Conservation (phyloP, 1,140 invertebrate species). For the Nephotettix cincticeps region DNA sequence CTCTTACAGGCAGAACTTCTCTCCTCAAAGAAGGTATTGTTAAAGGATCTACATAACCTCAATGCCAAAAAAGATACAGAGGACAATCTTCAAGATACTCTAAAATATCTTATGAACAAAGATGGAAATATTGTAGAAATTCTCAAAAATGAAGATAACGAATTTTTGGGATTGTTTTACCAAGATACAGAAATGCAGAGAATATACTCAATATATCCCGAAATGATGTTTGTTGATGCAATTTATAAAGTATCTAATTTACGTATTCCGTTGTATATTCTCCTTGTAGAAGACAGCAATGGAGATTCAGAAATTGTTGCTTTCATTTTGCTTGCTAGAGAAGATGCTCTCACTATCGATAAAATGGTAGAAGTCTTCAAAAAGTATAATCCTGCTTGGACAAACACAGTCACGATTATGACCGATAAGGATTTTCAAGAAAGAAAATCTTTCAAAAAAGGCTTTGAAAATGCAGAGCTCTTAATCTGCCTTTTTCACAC, state of each 20-base stretch:
- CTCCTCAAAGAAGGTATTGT: not conserved
- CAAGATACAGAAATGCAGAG: not conserved
- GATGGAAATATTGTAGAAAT: conserved; percentile 10
- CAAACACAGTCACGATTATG: not conserved
- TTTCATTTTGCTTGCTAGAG: not conserved
- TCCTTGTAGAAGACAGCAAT: conserved; percentile 6
- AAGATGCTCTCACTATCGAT: conserved; percentile 2
- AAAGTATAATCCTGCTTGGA: not conserved
- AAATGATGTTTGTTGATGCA: not conserved
- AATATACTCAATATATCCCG: not conserved
- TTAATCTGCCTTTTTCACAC: not conserved
- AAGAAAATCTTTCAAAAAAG: conserved; percentile 10
- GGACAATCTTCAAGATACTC: not conserved
- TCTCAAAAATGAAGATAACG: not conserved
- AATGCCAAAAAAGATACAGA: not conserved
- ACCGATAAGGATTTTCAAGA: conserved; percentile 17
- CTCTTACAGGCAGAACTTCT: not conserved
- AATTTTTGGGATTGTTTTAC: conserved; percentile 13
- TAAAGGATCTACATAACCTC: conserved; percentile 1
- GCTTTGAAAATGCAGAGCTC: not conserved
- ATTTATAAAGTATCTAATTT: not conserved
- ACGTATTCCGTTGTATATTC: not conserved
- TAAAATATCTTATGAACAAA: conserved; percentile 3
- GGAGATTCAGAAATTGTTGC: not conserved
- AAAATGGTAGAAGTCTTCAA: conserved; percentile 10